Evolutionary conservation across 2,113 vertebrate species (phyloP), one percentile per base, ranked within the genome.

Genomic region (Myrmecobius fasciatus): DNA sequence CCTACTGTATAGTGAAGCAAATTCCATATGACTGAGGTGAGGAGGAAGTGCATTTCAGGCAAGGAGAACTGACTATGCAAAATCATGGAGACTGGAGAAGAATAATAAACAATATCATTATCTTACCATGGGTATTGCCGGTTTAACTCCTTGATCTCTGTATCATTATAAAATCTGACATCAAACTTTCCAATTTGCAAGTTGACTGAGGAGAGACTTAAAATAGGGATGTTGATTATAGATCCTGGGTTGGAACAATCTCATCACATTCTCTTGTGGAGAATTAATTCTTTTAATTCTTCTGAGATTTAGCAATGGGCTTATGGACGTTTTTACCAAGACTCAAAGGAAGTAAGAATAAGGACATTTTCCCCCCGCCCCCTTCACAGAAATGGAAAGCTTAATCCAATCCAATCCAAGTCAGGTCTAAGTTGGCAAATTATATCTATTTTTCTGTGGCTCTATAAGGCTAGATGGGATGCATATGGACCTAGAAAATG

Each of bases 321-420:
- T 67, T 91, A 91, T 94, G 51, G 52, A 89, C 7, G 92, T 25
- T 90, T 96, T 75, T 91, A 89, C 25, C 28, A 94, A 36, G 46
- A 49, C 92, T 83, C 43, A 91, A 53, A 96, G 93, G 48, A 89
- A 46, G 51, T 93, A 36, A 90, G 91, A 48, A 92, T 43, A 46
- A 67, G 60, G 89, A 36, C 89, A 96, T 96, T 97, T 92, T 94
- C 94, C 8, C 17, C 36, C 25, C 43, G 14, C 43, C 92, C 91
- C 52, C 93, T 52, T 46, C 95, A 90, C 28, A 89, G 47, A 90
- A 92, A 20, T 47, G 53, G 36, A 67, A 91, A 54, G 24, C 2
- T 24, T 52, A 22, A 91, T 83, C 94, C 94, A n/a, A n/a, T n/a
- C 94, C 91, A 88, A 91, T 91, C 92, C 92, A 91, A 43, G 93